Percentiles rank a stretch among this genome's conserved stretches.
Evolutionary conservation across 2,797 vertebrate species (phyloP).

Genomic region (Pseudochirops cupreus): DNA sequence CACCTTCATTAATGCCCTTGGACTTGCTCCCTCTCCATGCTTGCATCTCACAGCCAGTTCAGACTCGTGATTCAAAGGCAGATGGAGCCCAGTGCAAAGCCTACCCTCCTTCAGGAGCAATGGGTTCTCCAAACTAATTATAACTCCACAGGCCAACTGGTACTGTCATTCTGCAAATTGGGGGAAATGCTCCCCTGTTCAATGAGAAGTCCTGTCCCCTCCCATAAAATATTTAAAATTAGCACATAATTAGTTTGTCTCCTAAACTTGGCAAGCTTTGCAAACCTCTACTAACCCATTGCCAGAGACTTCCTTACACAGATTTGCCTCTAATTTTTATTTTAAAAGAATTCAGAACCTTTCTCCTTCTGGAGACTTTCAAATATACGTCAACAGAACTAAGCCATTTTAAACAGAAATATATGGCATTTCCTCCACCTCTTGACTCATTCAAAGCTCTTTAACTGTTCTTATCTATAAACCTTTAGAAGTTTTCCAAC

Average conservation of each 20-base stretch:
- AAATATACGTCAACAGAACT: neutral
- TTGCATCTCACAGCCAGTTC: neutral
- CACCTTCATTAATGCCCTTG: neutral
- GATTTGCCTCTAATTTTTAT: slow-evolving; percentile 9
- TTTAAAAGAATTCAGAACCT: neutral
- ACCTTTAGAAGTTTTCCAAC: slow-evolving; percentile 12
- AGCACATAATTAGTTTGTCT: neutral
- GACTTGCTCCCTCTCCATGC: neutral
- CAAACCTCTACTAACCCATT: neutral
- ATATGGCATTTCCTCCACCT: neutral
- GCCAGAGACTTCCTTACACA: neutral
- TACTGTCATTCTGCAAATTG: neutral
- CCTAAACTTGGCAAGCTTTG: neutral
- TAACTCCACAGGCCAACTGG: neutral
- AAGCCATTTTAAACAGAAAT: neutral
- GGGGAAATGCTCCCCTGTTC: neutral
- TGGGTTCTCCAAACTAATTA: neutral
- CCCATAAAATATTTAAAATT: neutral
- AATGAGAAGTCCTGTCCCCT: neutral
- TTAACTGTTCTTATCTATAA: neutral
- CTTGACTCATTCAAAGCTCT: slow-evolving; percentile 1
- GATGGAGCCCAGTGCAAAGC: neutral
- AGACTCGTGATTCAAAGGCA: neutral
- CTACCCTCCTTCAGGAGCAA: neutral
- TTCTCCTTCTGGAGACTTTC: slow-evolving; percentile 9